Evolutionary conservation across 2,888 invertebrate genomes (phyloP).

Genomic region (Himalopsyche japonica): DNA sequence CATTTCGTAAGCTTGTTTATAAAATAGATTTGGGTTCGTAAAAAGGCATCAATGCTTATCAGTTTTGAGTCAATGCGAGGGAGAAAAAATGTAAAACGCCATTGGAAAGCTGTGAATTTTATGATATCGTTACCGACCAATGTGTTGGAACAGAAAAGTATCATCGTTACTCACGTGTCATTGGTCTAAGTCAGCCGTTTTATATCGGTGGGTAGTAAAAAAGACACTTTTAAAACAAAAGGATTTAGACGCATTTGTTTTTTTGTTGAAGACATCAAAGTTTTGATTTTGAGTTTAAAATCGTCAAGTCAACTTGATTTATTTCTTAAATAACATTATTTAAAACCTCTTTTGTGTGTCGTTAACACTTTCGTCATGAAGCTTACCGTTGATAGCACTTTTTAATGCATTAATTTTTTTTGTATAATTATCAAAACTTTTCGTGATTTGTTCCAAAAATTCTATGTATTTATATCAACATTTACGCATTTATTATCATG

Average conservation of each 20-base stretch:
- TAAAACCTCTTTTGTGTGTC: too few species aligned
- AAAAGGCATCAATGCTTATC: not conserved
- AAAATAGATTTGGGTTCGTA: not conserved
- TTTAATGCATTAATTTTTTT: too few species aligned
- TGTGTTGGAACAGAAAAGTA: constrained; percentile 32
- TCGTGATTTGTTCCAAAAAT: too few species aligned
- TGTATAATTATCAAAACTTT: too few species aligned
- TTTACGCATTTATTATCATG: too few species aligned
- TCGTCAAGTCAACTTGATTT: too few species aligned
- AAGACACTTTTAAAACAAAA: not conserved
- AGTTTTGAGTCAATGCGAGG: not conserved
- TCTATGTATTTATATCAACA: too few species aligned
- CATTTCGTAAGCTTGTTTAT: not conserved
- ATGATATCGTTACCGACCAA: constrained; percentile 21
- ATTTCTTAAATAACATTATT: too few species aligned
- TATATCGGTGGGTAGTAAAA: not conserved
- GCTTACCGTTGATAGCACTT: too few species aligned
- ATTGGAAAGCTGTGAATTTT: constrained; percentile 2
- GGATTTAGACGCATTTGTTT: not conserved
- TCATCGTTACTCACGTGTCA: constrained; percentile 28
- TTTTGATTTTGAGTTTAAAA: too few species aligned
- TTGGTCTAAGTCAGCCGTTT: constrained; percentile 21
- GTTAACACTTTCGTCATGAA: too few species aligned
- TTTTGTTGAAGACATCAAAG: not conserved
- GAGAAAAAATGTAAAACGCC: constrained; percentile 6